These are phyloP conservation scores for Irena cyanogastra DNA, from an alignment of 2,113 vertebrate genomes.

Conservation along the genomic window DNA sequence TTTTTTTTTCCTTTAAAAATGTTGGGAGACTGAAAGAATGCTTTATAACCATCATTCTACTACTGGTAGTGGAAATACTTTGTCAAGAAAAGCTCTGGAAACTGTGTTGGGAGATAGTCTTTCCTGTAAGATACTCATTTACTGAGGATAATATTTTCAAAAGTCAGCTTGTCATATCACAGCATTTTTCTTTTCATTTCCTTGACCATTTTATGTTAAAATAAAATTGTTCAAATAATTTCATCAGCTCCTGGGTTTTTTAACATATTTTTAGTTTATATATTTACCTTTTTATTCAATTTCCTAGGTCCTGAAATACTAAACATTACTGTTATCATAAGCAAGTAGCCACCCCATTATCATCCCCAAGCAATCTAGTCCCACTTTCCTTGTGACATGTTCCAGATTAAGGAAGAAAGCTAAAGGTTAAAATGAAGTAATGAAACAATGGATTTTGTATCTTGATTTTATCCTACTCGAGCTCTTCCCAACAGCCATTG, in stretches of 20 bases:
- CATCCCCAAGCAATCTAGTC: background rate
- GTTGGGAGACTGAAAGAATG: background rate
- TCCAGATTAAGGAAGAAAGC: background rate
- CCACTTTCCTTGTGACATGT: background rate
- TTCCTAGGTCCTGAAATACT: background rate
- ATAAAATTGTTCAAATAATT: background rate
- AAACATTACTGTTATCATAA: background rate
- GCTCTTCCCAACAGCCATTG: background rate
- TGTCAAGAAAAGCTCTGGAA: background rate
- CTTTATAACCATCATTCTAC: background rate
- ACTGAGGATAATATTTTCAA: background rate
- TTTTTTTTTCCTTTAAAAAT: background rate
- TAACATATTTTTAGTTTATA: background rate
- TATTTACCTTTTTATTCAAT: background rate
- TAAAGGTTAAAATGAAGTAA: background rate
- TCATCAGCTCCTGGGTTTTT: background rate
- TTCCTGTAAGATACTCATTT: background rate
- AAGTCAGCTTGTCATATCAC: background rate
- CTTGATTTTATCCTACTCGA: background rate
- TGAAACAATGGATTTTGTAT: background rate
- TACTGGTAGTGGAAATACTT: background rate
- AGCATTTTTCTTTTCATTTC: background rate
- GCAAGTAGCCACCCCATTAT: background rate
- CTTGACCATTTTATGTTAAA: background rate
- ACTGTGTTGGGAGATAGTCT: background rate